A percentile compares a stretch with the other conserved stretches of the same genome.
phyloP scores from a whole-genome alignment of 2,797 vertebrate genomes.

The Lepus townsendii region DNA sequence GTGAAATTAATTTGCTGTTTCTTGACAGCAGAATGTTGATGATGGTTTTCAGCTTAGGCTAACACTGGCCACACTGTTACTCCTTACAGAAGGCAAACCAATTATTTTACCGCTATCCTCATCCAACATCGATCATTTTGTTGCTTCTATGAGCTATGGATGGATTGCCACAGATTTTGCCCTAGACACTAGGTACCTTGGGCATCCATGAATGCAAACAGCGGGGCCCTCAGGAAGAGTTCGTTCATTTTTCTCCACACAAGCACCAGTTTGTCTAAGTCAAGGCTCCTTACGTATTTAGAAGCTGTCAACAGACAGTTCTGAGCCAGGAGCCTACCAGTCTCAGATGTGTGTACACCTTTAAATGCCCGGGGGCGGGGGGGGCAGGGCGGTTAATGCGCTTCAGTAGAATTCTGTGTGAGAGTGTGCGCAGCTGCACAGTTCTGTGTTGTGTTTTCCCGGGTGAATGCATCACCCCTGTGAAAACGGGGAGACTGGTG shows the following conservation, averaged over 20 bases:
- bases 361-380: conserved; percentile 37
- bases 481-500: neutral
- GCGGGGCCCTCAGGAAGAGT: conserved; percentile 37
- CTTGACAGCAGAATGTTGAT: conserved; percentile 8
- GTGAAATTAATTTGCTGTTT: conserved; percentile 40
- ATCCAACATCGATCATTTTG: neutral
- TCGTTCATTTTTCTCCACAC: neutral
- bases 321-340: neutral
- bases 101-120: neutral
- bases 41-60: conserved; percentile 39
- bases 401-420: neutral
- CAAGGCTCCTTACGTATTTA: neutral
- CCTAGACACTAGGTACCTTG: neutral
- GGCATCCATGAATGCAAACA: conserved; percentile 21
- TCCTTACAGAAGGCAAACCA: conserved; percentile 29
- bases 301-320: neutral
- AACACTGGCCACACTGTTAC: conserved; percentile 3
- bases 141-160: conserved; percentile 31
- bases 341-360: conserved; percentile 3
- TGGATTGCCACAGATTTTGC: conserved; percentile 13
- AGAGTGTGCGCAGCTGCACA: conserved; percentile 32
- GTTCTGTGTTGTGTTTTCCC: conserved; percentile 32
- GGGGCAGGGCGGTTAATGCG: conserved; percentile 16
- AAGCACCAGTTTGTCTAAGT: neutral
- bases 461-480: neutral